A percentile compares a stretch with the other conserved stretches of the same genome.
These are phyloP conservation scores for Pseudochaenichthys georgianus DNA, from an alignment of 2,797 vertebrate genomes.

Conservation along the genomic window DNA sequence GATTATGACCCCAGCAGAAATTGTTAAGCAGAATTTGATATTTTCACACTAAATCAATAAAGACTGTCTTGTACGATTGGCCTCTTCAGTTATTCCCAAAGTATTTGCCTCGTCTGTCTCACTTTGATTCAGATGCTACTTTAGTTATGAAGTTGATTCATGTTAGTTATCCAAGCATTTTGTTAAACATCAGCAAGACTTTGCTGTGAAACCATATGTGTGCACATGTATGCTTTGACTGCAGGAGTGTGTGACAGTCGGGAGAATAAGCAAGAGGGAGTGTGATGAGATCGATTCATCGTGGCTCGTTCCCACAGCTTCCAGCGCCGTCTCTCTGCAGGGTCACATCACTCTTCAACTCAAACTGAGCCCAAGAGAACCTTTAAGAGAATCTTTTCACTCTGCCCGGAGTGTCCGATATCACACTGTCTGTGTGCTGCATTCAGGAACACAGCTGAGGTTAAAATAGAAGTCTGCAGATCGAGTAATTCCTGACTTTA, in stretches of 20 bases:
- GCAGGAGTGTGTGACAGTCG: background rate
- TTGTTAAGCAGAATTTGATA: too few relatives aligned
- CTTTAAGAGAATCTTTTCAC: slow-evolving; percentile 52
- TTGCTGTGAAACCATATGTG: background rate
- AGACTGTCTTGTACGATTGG: background rate
- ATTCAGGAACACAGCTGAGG: background rate
- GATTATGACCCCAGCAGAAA: background rate
- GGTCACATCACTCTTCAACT: slow-evolving; percentile 58
- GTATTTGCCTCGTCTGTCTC: background rate
- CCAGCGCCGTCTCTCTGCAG: slow-evolving; percentile 25
- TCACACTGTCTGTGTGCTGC: slow-evolving; percentile 14
- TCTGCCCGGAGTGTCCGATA: slow-evolving; percentile 26
- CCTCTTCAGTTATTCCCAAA: too few relatives aligned
- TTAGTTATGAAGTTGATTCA: background rate
- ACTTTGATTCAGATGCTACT: background rate
- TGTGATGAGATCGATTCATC: slow-evolving; percentile 15
- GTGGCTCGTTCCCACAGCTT: slow-evolving; percentile 19
- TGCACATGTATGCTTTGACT: background rate
- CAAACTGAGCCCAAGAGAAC: slow-evolving; percentile 26
- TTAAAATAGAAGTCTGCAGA: background rate
- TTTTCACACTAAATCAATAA: too few relatives aligned
- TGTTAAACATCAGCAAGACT: background rate
- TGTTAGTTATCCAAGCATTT: background rate
- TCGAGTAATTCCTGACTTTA: background rate
- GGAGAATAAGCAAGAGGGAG: background rate